Conservation (phyloP, 2,113 vertebrate genomes). For the Pelecanus crispus region DNA sequence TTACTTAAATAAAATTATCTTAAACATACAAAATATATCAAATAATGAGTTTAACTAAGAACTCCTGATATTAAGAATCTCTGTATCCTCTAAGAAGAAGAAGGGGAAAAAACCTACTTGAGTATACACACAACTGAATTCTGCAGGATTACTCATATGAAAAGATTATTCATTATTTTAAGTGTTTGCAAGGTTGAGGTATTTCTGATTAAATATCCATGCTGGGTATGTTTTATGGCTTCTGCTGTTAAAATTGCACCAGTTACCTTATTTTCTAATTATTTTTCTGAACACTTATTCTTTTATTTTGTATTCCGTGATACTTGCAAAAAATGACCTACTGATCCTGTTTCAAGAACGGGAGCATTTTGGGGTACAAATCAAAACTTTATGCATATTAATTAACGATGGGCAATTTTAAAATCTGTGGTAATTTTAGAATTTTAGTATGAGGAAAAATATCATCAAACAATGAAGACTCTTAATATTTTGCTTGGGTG, state of each 20-base stretch:
- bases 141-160: background rate
- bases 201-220: background rate
- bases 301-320: background rate
- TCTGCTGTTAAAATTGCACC: background rate
- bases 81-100: background rate
- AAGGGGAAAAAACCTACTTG: background rate
- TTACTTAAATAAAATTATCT: background rate
- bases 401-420: background rate
- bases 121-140: background rate
- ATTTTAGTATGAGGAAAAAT: background rate
- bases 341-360: background rate
- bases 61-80: background rate
- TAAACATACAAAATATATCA: background rate
- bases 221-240: background rate
- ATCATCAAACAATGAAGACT: background rate
- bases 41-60: background rate
- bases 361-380: background rate
- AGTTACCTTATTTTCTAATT: background rate
- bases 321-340: background rate
- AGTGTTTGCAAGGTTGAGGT: background rate
- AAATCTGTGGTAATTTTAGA: background rate
- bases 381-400: background rate
- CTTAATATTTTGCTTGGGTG: background rate
- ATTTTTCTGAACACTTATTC: background rate
- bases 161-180: background rate